Evolutionary conservation across 2,888 invertebrate genomes (phyloP).

Genomic region (Drosophila helvetica): DNA sequence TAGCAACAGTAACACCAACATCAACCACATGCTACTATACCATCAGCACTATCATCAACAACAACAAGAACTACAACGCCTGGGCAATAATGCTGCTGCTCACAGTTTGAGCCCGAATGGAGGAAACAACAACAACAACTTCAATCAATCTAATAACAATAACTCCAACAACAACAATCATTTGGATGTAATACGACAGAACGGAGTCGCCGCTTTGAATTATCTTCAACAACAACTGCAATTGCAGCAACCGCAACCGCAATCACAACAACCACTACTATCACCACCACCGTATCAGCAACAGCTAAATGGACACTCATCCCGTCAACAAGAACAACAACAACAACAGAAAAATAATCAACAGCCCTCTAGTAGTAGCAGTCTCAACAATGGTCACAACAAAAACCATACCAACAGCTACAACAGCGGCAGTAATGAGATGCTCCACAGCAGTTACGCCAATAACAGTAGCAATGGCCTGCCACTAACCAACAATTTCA

Average conservation of each 20-base stretch:
- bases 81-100: conserved; percentile 42
- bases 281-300: conserved; percentile 33
- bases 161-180: conserved; percentile 23
- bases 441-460: conserved; percentile 13
- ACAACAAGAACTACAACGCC: conserved; percentile 47
- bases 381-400: conserved; percentile 15
- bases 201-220: conserved; percentile 39
- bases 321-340: conserved; percentile 38
- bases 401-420: conserved; percentile 21
- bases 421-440: conserved; percentile 22
- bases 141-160: conserved; percentile 26
- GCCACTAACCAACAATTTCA: background rate
- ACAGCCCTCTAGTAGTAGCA: conserved; percentile 10
- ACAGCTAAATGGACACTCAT: conserved; percentile 12
- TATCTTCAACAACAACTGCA: conserved; percentile 42
- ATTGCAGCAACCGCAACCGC: conserved; percentile 41
- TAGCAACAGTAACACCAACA: conserved; percentile 51
- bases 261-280: conserved; percentile 21
- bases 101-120: conserved; percentile 22
- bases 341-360: conserved; percentile 34
- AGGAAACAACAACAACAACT: conserved; percentile 27
- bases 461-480: background rate
- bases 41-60: conserved; percentile 38
- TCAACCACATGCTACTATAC: conserved; percentile 31
- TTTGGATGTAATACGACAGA: conserved; percentile 51